Evolutionary conservation across 2,888 invertebrate species (phyloP).

Genomic region (Omphaloscelis lunosa): DNA sequence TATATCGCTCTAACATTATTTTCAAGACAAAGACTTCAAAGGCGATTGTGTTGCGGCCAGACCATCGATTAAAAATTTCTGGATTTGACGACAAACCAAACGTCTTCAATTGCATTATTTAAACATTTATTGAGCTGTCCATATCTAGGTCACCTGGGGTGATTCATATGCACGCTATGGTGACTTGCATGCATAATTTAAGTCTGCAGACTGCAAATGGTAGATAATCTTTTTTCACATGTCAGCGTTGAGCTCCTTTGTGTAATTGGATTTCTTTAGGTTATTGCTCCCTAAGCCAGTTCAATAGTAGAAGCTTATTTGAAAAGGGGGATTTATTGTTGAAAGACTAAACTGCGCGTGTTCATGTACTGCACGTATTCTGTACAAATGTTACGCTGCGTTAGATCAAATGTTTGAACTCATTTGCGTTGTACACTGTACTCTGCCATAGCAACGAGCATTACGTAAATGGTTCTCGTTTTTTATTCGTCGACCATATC

Average conservation of each 20-base stretch:
- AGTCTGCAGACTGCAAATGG: constrained; percentile 68
- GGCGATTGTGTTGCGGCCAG: constrained; percentile 41
- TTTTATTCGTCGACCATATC: constrained; percentile 68
- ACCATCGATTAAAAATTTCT: constrained; percentile 69
- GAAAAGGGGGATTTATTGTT: constrained; percentile 58
- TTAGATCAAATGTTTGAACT: constrained; percentile 67
- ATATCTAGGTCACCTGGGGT: constrained; percentile 71
- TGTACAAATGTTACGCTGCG: constrained; percentile 67
- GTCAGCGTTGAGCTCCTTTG: constrained; percentile 76
- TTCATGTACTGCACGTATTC: constrained; percentile 58
- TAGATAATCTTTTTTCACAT: constrained; percentile 76
- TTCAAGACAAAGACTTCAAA: constrained; percentile 54
- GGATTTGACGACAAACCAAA: constrained; percentile 58
- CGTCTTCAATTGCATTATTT: constrained; percentile 75
- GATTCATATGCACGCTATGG: constrained; percentile 70
- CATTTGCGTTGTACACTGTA: constrained; percentile 63
- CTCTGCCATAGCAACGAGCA: constrained; percentile 74
- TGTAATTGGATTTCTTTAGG: constrained; percentile 82
- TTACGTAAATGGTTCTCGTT: constrained; percentile 70
- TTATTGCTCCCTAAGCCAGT: constrained; percentile 73
- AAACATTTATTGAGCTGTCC: constrained; percentile 71
- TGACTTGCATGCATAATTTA: constrained; percentile 63
- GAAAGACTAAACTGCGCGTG: constrained; percentile 41
- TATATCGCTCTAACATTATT: constrained; percentile 40
- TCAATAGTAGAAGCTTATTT: constrained; percentile 62